Base-by-base conservation (phyloP, 2,113 vertebrate species). In the Hucho hucho region DNA sequence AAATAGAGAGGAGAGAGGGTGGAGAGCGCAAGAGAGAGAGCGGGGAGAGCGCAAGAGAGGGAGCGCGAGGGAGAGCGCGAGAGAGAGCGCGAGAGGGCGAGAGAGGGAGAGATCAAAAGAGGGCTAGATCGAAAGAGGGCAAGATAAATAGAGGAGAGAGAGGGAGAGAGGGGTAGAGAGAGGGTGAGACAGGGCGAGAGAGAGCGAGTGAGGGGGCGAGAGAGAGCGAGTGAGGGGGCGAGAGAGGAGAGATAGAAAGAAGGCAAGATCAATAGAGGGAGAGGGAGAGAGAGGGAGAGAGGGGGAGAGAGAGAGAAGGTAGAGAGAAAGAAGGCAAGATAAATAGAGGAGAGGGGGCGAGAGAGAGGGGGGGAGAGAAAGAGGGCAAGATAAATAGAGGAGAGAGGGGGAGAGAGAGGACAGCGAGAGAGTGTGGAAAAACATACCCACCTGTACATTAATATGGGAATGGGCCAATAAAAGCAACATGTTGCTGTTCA, bases 401-500 rank as follows among this genome's bases (percentile, higher is more conserved):
- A 59, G 14, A 59, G 4, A 59, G 16, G 28, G 61, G 11, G 16
- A 73, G 43, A 64, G 12, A 49, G 12, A 13, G 6, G 20, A 11
- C 2, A 29, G 4, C 2, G 25, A 28, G 28, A 28, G 28, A 28
- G 32, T 7, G 32, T 37, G 16, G 49, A 53, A 18, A 3, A 53
- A 53, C 16, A 13, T 4, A 16, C 49, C 14, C 49, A 26, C 28
- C 37, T 26, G n/a, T 47, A 43, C 25, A 43, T 64, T 65, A 58
- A 66, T 76, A 63, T 71, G 56, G n/a, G 59, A 71, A 75, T 68
- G 26, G 32, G 71, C 73, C 69, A 69, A 72, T 69, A 24, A 63
- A 78, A 49, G 58, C 13, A 72, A 73, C 70, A 80, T 66, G 64
- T 68, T 74, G 70, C 47, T 25, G 32, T 81, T 70, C 63, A 43